phyloP scores from a whole-genome alignment of 2,113 vertebrate species.

The Phrynosoma blainvillii region DNA sequence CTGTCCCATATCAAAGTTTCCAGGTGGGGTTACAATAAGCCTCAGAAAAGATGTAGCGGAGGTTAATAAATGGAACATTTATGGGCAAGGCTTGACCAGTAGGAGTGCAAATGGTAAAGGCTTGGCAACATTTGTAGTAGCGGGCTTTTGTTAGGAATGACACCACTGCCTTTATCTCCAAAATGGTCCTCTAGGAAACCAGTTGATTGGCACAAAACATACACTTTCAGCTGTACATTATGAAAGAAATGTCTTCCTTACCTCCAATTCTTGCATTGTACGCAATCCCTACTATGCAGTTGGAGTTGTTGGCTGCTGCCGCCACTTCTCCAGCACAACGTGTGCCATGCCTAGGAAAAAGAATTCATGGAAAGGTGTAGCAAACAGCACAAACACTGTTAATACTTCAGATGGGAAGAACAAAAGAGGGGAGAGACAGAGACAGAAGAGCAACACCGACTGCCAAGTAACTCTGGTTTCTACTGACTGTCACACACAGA shows the following conservation, averaged over 20 bases:
- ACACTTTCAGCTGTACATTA: not conserved
- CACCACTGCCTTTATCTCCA: not conserved
- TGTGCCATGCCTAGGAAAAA: conserved; percentile 85
- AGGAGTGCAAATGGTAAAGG: not conserved
- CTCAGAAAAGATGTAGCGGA: not conserved
- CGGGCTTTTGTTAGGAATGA: not conserved
- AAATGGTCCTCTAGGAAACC: too few species aligned
- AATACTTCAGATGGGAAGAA: not conserved
- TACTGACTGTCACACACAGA: too few species aligned
- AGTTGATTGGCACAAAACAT: too few species aligned
- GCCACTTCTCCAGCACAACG: conserved; percentile 93
- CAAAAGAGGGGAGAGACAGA: not conserved
- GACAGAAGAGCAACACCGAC: too few species aligned
- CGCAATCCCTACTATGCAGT: conserved; percentile 91
- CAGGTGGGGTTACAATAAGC: not conserved
- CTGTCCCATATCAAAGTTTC: not conserved
- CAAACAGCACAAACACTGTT: accelerated
- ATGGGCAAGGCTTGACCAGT: too few species aligned
- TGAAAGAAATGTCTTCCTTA: conserved; percentile 56
- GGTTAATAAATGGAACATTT: not conserved
- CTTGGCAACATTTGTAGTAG: not conserved
- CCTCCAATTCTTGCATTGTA: conserved; percentile 93
- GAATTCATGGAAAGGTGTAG: not conserved
- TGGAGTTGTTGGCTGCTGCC: conserved; percentile 89
- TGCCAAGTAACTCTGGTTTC: too few species aligned